These are phyloP conservation scores for Leptinotarsa peninsularis DNA, from an alignment of 2,888 invertebrate species.

Conservation along the genomic window DNA sequence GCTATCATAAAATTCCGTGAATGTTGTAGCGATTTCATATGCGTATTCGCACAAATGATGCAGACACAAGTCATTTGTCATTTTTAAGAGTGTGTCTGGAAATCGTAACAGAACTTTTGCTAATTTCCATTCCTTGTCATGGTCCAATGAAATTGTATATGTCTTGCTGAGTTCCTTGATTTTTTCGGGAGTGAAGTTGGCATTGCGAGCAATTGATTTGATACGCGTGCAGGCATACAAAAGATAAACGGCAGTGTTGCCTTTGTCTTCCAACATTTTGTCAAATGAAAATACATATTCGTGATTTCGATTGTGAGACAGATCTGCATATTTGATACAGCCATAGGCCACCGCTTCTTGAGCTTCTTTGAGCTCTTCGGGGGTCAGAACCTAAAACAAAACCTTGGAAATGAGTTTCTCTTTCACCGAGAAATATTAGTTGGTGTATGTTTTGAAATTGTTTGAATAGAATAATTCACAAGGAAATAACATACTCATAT, in stretches of 20 bases:
- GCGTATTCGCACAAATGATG: constrained; percentile 95
- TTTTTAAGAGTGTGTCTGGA: constrained; percentile 86
- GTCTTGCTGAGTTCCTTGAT: constrained; percentile 73
- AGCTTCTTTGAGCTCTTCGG: constrained; percentile 84
- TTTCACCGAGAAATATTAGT: too few relatives aligned
- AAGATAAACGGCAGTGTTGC: constrained; percentile 98
- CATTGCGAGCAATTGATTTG: constrained; percentile 86
- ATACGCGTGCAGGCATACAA: constrained; percentile 96
- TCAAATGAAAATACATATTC: constrained; percentile 99
- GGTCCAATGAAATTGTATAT: constrained; percentile 77
- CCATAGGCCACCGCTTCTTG: constrained; percentile 96
- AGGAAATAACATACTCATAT: too few relatives aligned
- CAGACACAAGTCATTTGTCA: constrained; percentile 83
- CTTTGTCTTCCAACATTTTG: constrained; percentile 98
- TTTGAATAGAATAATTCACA: too few relatives aligned
- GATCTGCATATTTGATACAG: constrained; percentile 98
- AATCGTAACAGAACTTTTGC: constrained; percentile 88
- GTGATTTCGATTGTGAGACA: constrained; percentile 91
- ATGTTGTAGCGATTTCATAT: constrained; percentile 92
- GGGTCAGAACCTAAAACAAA: constrained; percentile 68
- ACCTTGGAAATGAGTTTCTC: too few relatives aligned
- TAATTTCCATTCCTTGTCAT: constrained; percentile 95
- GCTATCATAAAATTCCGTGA: constrained; percentile 96
- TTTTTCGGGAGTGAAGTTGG: constrained; percentile 75
- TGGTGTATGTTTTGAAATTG: too few relatives aligned